Evolutionary conservation across 2,797 vertebrate species (phyloP).

Genomic region (Neomorphus geoffroyi): DNA sequence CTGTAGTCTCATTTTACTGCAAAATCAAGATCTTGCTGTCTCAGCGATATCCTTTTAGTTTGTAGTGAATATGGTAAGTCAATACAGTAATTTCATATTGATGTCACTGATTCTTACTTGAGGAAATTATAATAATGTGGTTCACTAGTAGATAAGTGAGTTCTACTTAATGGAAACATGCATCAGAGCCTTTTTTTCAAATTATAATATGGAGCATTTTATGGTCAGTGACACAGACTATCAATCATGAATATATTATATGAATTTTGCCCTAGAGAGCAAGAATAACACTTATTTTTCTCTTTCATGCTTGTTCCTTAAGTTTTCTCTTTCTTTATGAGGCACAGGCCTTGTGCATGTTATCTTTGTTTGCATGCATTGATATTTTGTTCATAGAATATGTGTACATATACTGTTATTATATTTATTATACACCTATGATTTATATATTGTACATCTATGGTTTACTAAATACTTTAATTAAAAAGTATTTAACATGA

Average conservation of each 20-base stretch:
- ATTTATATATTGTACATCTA: conserved; percentile 23
- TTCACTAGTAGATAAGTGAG: neutral
- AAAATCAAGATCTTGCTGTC: neutral
- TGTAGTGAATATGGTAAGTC: neutral
- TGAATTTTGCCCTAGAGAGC: neutral
- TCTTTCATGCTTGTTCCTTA: conserved; percentile 32
- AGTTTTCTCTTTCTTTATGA: conserved; percentile 38
- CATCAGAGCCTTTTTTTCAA: neutral
- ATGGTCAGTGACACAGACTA: neutral
- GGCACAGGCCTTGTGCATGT: conserved; percentile 17
- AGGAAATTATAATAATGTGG: neutral
- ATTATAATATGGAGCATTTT: conserved; percentile 66
- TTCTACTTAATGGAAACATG: neutral
- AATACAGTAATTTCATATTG: neutral
- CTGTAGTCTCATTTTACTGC: neutral
- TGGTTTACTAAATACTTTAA: conserved; percentile 62
- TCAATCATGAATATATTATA: neutral
- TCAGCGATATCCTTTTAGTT: neutral
- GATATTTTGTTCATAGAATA: conserved; percentile 1
- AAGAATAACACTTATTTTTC: neutral
- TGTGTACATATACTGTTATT: neutral
- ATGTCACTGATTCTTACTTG: neutral
- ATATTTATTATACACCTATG: neutral
- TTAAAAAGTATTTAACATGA: conserved; percentile 64
- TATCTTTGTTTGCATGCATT: conserved; percentile 31